Evolutionary conservation across 2,888 invertebrate genomes (phyloP), one percentile per base, ranked within the genome.

Genomic region (Chymomyza fuscimana): DNA sequence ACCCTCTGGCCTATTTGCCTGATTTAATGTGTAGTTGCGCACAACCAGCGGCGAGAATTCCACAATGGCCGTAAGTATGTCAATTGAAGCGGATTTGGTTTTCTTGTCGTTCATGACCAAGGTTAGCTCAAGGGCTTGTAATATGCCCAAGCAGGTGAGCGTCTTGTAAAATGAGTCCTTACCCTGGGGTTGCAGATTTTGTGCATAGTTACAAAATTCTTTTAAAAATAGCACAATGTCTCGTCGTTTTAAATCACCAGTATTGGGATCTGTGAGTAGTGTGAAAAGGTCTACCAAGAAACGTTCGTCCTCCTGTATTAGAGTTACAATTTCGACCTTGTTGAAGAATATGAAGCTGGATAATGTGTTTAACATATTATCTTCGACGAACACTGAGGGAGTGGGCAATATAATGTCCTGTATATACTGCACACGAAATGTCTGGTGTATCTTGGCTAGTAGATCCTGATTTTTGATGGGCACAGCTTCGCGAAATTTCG

Each of bases 311-410:
- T 99, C 99, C 94, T 99, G 96, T 92, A 99, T 97, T 90, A 98
- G 94, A 83, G 97, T 98, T 83, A 99, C 99, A 93, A 99, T 99
- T 94, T 99, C 99, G 91, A 99, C 97, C 93, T 99, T 99, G 93
- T 99, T 99, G 93, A 99, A 99, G 94, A 98, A 99, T 93, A 99
- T 97, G 94, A 99, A 99, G 94, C 98, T 99, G 91, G 97, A 97
- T 89, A 99, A 93, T 73, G 98, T 98, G 89, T 98, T 98, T 79
- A 99, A 94, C 95, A 99, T 96, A 92, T 99, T 99, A 92, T 99
- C 99, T 92, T 99, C 99, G 92, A 99, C 99, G 92, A 99, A 99
- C 87, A 99, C 97, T 82, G 98, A 98, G 12, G 99, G 99, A 63
- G 99, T 98, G 29, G 99, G 99, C 90, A 99, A 93, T 88, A 99